Evolutionary conservation across 2,888 invertebrate species (phyloP), one percentile per base, ranked within the genome.

Genomic region (Bruchidius siliquastri): DNA sequence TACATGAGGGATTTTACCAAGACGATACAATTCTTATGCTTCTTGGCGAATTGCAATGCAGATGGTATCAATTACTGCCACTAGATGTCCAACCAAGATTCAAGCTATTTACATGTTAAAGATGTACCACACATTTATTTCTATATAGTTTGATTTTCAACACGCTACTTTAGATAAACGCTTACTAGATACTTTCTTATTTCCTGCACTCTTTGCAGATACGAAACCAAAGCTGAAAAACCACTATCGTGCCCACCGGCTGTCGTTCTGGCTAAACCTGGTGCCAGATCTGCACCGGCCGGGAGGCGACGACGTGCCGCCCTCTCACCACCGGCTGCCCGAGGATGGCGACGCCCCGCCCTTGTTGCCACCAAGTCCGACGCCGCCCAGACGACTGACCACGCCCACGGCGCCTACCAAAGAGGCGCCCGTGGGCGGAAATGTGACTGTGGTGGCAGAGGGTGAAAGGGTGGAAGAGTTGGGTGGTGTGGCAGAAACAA

Each of bases 261-360:
- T 98, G 72, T 97, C 97, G 0, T 96, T 98, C 86, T 98, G 98
- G 98, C 86, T 97, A 74, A 96, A 97, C 83, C 89, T 98, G 72
- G 96, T 98, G 74, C 98, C 98, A 49, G 97, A 97, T 84, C 89
- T 96, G 30, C 96, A 96, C 84, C 92, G 94, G 79, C 95, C 95
- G 0, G 95, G 96, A 8, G 93, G 94, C 8, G 95, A 95, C 80
- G 95, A 95, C 81, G 94, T 96, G 2, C 94, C 95, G 26, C 90
- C 91, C 69, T 92, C 94, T 0, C 95, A 96, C 86, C 97, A 97
- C 85, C 92, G 94, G 78, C 90, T 97, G 0, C 92, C 92, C 76
- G 91, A 92, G 71, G 89, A 91, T 70, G 88, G 90, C 67, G 86
- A 87, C 18, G 89, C 89, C 0, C 89, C 88, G 0, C 83, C 89